Evolutionary conservation across 2,888 invertebrate species (phyloP), one percentile per base, ranked within the genome.

Genomic region (Pristionchus mayeri): DNA sequence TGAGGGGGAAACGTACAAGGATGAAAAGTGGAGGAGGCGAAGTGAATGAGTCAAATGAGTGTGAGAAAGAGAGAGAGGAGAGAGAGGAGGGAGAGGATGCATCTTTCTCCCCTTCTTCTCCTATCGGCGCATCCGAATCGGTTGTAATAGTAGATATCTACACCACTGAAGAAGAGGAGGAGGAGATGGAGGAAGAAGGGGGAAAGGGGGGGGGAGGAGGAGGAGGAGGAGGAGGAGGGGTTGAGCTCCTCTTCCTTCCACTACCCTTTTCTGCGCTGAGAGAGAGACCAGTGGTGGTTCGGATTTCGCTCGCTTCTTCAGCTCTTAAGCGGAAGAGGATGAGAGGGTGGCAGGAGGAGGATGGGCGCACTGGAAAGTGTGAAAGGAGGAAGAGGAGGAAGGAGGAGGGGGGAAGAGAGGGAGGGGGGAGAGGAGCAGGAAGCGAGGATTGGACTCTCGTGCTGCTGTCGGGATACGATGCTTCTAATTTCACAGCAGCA

Each of bases 21-120:
- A 63, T 63, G 34, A 21, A 34, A 76, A 82, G 30, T n/a, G 34
- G 21, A 50, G 9, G 21, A 30, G 44, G 13, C 4, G 24, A 13
- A 13, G 52, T 2, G 78, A 52, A 27, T 44, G 75, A 75, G 75
- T 44, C 75, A 63, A 63, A 63, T 63, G 63, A 63, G 75, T 40
- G 85, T 76, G 75, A 76, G 85, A 48, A 50, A 86, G 84, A 85
- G 80, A 84, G 84, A 85, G 84, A 76, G 86, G 75, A 67, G n/a
- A 21, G 86, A n/a, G 40, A 24, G 50, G 76, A 50, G 21, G 76
- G 48, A 24, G 48, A 16, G 63, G 85, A 85, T 52, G 54, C 57
- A 57, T 85, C 80, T 83, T 50, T 54, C 67, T 78, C 83, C 76
- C 79, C 80, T 86, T 84, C 71, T 63, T 84, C 37, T 40, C 71